A percentile compares a stretch with the other conserved stretches of the same genome.
Conservation (phyloP, 2,888 invertebrate species). For the Pseudococcus longispinus region DNA sequence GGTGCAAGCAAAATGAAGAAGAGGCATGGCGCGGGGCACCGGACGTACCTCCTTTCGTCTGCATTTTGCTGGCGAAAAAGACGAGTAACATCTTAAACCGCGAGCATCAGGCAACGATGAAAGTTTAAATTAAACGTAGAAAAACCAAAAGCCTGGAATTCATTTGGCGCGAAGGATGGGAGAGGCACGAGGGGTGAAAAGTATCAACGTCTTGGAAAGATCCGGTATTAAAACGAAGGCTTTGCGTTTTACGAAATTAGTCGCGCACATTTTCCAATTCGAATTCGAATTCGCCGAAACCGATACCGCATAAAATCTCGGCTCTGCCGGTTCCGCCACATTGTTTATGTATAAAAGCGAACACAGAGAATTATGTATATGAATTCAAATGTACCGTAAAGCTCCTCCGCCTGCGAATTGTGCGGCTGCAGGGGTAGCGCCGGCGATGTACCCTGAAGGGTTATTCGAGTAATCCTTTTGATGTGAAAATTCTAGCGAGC, state of each 20-base stretch:
- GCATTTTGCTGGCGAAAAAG: background rate
- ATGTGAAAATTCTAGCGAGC: slow-evolving; percentile 13
- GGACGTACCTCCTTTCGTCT: background rate
- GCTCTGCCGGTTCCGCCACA: background rate
- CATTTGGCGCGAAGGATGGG: background rate
- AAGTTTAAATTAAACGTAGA: slow-evolving; percentile 18
- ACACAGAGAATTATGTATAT: slow-evolving; percentile 17
- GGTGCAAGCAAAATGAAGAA: background rate
- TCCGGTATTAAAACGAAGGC: slow-evolving; percentile 3
- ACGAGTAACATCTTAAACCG: slow-evolving; percentile 7
- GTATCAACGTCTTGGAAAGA: slow-evolving; percentile 10
- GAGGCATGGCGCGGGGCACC: background rate
- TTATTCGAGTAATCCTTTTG: slow-evolving; percentile 2
- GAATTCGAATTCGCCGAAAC: background rate
- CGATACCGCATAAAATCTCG: slow-evolving; percentile 13
- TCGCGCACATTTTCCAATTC: slow-evolving; percentile 2
- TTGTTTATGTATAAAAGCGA: background rate
- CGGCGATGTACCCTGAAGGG: background rate
- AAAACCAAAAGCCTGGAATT: background rate
- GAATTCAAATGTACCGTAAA: slow-evolving; percentile 7
- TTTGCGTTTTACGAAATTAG: slow-evolving; percentile 15
- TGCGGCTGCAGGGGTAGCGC: background rate
- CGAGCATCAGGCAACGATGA: background rate
- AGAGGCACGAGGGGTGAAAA: background rate
- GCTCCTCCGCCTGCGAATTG: background rate